Conservation (phyloP, 2,888 invertebrate species). For the Acleris literana region DNA sequence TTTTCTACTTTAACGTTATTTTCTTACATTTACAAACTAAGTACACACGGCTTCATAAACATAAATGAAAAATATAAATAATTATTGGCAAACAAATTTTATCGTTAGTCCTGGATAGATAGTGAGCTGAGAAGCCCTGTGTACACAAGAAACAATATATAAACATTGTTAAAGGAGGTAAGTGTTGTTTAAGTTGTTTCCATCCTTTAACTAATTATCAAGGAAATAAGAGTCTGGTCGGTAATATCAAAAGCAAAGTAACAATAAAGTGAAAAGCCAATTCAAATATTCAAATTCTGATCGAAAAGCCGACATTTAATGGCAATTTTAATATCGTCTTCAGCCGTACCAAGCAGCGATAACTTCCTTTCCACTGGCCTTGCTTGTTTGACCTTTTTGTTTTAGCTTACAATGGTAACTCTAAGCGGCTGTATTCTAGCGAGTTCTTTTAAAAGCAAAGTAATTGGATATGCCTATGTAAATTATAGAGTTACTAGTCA, state of each 20-base stretch:
- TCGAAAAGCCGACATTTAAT: conserved; percentile 65
- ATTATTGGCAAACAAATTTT: too few species aligned
- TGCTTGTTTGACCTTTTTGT: conserved; percentile 75
- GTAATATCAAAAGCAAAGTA: neutral
- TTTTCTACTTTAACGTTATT: too few species aligned
- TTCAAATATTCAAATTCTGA: conserved; percentile 62
- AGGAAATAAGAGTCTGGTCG: neutral
- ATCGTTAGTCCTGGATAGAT: too few species aligned
- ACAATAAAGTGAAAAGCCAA: conserved; percentile 42
- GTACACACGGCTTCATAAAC: too few species aligned
- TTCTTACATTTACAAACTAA: too few species aligned
- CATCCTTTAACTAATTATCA: too few species aligned
- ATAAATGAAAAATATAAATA: too few species aligned
- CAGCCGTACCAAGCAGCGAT: conserved; percentile 71
- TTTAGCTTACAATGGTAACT: conserved; percentile 48
- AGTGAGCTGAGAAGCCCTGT: too few species aligned
- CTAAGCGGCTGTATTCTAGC: conserved; percentile 2
- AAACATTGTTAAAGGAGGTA: too few species aligned
- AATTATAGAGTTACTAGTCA: neutral
- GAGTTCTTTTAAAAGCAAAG: conserved; percentile 2
- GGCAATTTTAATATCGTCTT: conserved; percentile 63
- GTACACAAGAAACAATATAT: too few species aligned
- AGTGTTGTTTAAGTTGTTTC: too few species aligned
- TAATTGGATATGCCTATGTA: neutral
- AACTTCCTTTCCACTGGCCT: conserved; percentile 72